These are phyloP conservation scores for Gephyroberyx darwinii DNA, from an alignment of 2,797 vertebrate species.

Conservation along the genomic window DNA sequence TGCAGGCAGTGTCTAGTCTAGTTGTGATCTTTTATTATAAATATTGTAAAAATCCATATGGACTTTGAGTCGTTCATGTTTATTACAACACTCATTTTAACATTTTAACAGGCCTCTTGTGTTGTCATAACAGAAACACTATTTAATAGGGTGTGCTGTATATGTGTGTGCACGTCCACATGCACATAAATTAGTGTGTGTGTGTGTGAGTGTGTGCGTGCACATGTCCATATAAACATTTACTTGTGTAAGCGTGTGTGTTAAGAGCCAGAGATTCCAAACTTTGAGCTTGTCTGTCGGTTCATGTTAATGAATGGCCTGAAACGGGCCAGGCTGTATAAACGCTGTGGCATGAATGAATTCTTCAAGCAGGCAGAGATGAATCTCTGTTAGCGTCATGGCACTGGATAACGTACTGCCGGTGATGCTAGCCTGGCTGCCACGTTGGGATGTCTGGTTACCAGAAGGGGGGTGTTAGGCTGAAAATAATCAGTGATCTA, in stretches of 20 bases:
- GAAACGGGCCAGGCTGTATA: neutral
- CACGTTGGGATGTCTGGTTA: neutral
- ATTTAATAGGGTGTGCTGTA: neutral
- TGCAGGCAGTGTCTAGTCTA: neutral
- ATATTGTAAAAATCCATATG: neutral
- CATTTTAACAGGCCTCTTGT: neutral
- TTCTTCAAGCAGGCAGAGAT: neutral
- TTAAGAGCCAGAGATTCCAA: neutral
- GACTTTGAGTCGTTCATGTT: neutral
- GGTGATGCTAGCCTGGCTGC: neutral
- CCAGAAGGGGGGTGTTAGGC: neutral
- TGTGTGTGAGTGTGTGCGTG: neutral
- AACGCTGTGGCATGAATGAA: neutral
- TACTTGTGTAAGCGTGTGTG: slow-evolving; percentile 19
- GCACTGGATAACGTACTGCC: neutral
- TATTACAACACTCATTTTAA: neutral
- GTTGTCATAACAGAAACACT: slow-evolving; percentile 19
- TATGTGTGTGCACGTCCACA: neutral
- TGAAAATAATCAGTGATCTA: neutral
- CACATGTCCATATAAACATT: neutral
- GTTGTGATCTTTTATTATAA: neutral
- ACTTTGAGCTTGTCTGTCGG: neutral
- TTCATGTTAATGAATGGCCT: slow-evolving; percentile 19
- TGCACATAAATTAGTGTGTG: neutral
- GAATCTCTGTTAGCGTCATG: neutral